Percentiles rank a stretch among this genome's conserved stretches.
Evolutionary conservation across 2,888 invertebrate genomes (phyloP).

Genomic region (Troides helena): DNA sequence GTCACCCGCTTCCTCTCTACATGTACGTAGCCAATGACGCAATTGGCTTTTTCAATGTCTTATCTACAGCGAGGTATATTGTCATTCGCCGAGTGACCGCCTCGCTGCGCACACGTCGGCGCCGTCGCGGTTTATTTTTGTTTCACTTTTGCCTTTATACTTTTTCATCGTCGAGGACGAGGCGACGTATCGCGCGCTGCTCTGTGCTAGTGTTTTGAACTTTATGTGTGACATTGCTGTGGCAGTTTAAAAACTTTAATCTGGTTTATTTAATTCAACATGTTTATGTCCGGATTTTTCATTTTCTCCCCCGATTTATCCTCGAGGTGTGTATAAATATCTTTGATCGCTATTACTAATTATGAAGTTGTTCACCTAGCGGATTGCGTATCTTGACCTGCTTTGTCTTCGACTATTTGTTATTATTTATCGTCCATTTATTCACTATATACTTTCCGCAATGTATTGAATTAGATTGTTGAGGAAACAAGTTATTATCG

Average conservation of each 20-base stretch:
- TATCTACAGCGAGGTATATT: constrained; percentile 76
- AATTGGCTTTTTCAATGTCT: constrained; percentile 80
- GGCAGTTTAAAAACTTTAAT: constrained; percentile 47
- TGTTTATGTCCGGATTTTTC: constrained; percentile 76
- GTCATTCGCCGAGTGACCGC: constrained; percentile 73
- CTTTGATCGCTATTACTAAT: constrained; percentile 26
- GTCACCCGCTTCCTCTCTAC: constrained; percentile 74
- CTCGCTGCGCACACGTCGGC: constrained; percentile 70
- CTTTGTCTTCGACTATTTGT: constrained; percentile 43
- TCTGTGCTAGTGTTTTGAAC: constrained; percentile 74
- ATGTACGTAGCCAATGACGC: constrained; percentile 78
- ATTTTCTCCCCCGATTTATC: constrained; percentile 71
- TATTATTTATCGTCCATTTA: constrained; percentile 19
- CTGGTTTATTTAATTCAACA: constrained; percentile 50
- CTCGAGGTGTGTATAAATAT: constrained; percentile 67
- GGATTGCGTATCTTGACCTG: constrained; percentile 61
- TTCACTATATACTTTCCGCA: constrained; percentile 12
- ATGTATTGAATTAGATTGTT: constrained; percentile 12
- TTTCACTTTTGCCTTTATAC: constrained; percentile 69
- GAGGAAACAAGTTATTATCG: constrained; percentile 16
- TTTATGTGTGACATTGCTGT: constrained; percentile 62
- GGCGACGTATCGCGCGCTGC: constrained; percentile 69
- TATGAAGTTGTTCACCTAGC: constrained; percentile 27
- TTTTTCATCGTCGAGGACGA: constrained; percentile 71
- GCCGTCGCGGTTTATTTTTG: constrained; percentile 60